These are phyloP conservation scores for Vollenhovia emeryi DNA, from an alignment of 1,140 invertebrate genomes.

Conservation along the genomic window DNA sequence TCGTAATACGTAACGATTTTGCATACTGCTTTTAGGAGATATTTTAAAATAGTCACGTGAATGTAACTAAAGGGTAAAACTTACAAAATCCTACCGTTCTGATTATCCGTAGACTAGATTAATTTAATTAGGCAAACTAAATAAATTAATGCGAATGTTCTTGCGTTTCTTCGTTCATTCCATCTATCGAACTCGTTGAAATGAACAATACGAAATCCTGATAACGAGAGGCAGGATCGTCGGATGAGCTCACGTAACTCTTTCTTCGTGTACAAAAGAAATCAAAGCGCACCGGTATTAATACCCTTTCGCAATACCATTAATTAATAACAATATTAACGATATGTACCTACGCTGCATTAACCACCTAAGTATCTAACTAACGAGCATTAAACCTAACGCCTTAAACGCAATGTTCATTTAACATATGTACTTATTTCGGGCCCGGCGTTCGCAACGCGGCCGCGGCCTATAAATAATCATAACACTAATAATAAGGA, in stretches of 20 bases:
- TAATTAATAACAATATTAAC: constrained; percentile 80
- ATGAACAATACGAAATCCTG: neutral
- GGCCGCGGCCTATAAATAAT: constrained; percentile 70
- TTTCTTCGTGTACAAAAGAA: constrained; percentile 64
- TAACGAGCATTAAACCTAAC: constrained; percentile 78
- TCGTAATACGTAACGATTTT: neutral
- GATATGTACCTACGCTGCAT: constrained; percentile 80
- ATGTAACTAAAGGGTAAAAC: neutral
- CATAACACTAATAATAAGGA: constrained; percentile 73
- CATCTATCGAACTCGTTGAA: neutral
- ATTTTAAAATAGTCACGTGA: too few relatives aligned
- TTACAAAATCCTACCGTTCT: neutral
- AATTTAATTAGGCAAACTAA: neutral
- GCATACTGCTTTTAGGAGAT: neutral
- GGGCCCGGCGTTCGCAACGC: constrained; percentile 69
- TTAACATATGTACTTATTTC: constrained; percentile 68
- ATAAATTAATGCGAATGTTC: neutral
- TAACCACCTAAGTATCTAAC: constrained; percentile 71
- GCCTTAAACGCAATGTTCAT: constrained; percentile 78
- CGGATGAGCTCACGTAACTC: neutral
- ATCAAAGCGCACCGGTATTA: constrained; percentile 77
- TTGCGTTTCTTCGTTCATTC: neutral
- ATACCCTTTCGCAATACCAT: constrained; percentile 77
- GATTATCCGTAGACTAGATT: neutral
- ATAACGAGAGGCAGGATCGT: neutral